These are phyloP conservation scores for Drosophila kuntzei DNA, from an alignment of 2,888 invertebrate genomes.

Conservation along the genomic window DNA sequence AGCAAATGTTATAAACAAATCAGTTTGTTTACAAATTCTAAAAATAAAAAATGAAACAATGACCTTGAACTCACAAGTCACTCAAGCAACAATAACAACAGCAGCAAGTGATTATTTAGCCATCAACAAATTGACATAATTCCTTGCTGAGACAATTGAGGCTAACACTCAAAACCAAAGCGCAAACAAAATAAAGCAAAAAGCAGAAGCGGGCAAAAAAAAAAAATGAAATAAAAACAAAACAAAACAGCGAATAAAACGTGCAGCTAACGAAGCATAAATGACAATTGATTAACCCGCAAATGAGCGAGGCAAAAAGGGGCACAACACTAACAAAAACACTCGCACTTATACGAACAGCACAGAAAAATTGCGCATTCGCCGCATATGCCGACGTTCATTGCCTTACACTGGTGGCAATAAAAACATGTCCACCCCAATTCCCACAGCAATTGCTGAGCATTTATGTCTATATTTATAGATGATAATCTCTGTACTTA, in stretches of 20 bases:
- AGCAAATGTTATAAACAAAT: background rate
- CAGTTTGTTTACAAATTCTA: conserved; percentile 14
- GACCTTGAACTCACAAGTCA: conserved; percentile 68
- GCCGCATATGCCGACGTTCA: conserved; percentile 36
- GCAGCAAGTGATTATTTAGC: conserved; percentile 53
- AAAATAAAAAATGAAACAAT: conserved; percentile 7
- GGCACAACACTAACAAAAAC: conserved; percentile 21
- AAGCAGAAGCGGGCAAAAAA: conserved; percentile 8
- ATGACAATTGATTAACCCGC: conserved; percentile 67
- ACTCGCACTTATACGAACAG: conserved; percentile 5
- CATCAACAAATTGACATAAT: conserved; percentile 68
- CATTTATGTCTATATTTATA: background rate
- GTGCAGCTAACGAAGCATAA: conserved; percentile 74
- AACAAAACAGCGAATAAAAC: conserved; percentile 44
- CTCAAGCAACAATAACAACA: conserved; percentile 41
- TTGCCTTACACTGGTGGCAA: conserved; percentile 28
- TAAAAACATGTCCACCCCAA: conserved; percentile 9
- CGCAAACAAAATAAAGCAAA: conserved; percentile 15
- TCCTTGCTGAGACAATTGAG: conserved; percentile 40
- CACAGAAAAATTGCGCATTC: conserved; percentile 63
- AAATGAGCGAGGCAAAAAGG: conserved; percentile 39
- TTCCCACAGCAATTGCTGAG: conserved; percentile 41
- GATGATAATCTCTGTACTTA: background rate
- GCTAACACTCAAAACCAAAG: conserved; percentile 40
- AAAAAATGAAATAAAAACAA: conserved; percentile 17